Base-by-base conservation (phyloP, 2,113 vertebrate species). In the Rallus limicola region DNA sequence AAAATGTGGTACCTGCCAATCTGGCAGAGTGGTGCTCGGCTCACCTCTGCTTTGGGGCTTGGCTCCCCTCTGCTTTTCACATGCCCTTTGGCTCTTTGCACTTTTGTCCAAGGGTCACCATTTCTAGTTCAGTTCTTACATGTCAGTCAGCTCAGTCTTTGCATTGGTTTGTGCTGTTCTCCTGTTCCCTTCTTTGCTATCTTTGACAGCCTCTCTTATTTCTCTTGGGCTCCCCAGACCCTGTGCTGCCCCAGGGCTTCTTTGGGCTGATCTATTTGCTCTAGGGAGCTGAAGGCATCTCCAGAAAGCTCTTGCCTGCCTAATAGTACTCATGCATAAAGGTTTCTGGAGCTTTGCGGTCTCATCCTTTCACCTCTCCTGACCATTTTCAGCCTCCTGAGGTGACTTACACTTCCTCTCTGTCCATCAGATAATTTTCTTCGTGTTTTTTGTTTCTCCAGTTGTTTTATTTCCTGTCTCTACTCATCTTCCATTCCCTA, bases 171-270 rank as follows among this genome's bases (percentile, higher is more conserved):
- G 50, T 76, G 67, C 75, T 1, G 0, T 34, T 71, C 36, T 33
- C 44, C 38, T 1, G 2, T 7, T 68, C 34, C n/a, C 13, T 38
- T n/a, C 44, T 48, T 72, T 0, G 0, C 36, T 38, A 2, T 19
- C 46, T 64, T 33, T 26, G 11, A 2, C 12, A 7, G 64, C 31
- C 24, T 70, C 87, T 65, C 53, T 28, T 1, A 0, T 11, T 25
- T 11, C 52, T 38, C 29, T 25, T 40, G 5, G 8, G 40, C 50
- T 90, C 33, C 58, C 65, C 67, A 58, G 71, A 17, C 40, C 62
- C 59, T 62, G 33, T 58, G 70, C 58, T 69, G 88, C 53, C 79
- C 67, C 40, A 8, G 12, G 79, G 20, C 44, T 79, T 52, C 53
- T 25, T 71, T 16, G 48, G 38, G 8, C 38, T 58, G 34, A 1